Conservation (phyloP, 1,140 invertebrate species). For the Rhyzopertha dominica region DNA sequence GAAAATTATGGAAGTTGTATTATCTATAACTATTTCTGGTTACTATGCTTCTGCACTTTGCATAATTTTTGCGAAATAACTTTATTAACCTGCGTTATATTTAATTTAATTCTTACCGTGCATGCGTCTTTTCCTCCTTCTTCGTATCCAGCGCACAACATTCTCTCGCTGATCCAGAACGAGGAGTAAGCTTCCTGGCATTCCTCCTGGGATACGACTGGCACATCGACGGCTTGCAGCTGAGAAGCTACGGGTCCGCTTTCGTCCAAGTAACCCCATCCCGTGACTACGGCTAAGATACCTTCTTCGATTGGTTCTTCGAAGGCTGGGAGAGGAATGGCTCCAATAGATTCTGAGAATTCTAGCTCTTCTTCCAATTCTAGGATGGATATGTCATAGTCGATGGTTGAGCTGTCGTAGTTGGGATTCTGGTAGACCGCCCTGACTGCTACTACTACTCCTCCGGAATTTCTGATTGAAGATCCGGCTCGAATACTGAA, state of each 20-base stretch:
- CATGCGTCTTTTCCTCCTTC: slow-evolving; percentile 53
- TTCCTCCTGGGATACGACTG: slow-evolving; percentile 16
- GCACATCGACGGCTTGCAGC: slow-evolving; percentile 18
- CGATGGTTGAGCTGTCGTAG: not conserved
- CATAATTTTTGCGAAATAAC: not conserved
- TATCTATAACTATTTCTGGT: no score
- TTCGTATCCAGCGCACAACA: slow-evolving; percentile 51
- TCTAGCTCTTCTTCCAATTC: slow-evolving; percentile 14
- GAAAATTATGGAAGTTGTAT: not conserved
- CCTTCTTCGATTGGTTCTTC: slow-evolving; percentile 1
- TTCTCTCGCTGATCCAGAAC: slow-evolving; percentile 44
- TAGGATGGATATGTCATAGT: slow-evolving; percentile 5
- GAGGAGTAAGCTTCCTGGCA: slow-evolving; percentile 25
- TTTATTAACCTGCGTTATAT: not conserved
- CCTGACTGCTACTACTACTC: not conserved
- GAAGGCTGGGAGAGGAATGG: slow-evolving; percentile 2
- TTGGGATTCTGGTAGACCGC: not conserved
- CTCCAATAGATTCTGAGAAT: slow-evolving; percentile 3
- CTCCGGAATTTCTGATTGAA: not conserved
- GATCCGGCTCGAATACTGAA: slow-evolving; percentile 5
- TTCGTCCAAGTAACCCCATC: slow-evolving; percentile 13
- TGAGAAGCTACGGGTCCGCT: slow-evolving; percentile 9
- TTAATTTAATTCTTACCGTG: slow-evolving; percentile 35
- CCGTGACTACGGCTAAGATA: slow-evolving; percentile 6
- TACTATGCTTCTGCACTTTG: not conserved